Evolutionary conservation across 1,140 invertebrate genomes (phyloP).

Genomic region (Caenorhabditis inopinata): DNA sequence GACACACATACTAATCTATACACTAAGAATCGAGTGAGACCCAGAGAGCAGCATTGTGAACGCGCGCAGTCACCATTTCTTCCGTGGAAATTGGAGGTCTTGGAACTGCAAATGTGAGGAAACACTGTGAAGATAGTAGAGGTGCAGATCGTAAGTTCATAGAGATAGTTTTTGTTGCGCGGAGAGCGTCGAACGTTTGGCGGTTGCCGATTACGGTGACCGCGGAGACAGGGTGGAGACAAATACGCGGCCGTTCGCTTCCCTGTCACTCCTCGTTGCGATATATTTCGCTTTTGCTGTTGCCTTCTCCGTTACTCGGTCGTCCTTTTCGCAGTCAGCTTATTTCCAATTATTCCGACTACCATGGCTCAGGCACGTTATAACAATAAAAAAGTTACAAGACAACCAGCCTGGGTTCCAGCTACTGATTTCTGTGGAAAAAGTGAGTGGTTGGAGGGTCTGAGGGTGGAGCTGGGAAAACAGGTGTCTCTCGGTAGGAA

Average conservation of each 20-base stretch:
- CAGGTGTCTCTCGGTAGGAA: constrained; percentile 8
- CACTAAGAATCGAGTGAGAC: constrained; percentile 5
- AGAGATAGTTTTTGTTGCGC: constrained; percentile 30
- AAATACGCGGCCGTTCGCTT: constrained; percentile 28
- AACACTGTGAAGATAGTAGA: background rate
- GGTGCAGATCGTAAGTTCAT: background rate
- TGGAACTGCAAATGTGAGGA: background rate
- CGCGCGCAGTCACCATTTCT: background rate
- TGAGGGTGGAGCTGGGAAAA: constrained; percentile 14
- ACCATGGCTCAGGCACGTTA: constrained; percentile 14
- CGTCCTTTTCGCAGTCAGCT: background rate
- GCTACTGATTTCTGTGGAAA: constrained; percentile 9
- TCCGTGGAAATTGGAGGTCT: constrained; percentile 10
- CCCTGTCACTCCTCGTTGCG: constrained; percentile 15
- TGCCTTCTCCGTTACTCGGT: background rate
- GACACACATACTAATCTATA: background rate
- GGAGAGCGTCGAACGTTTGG: constrained; percentile 2
- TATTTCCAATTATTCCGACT: background rate
- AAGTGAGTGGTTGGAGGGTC: background rate
- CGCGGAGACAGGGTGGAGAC: constrained; percentile 30
- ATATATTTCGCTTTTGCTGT: constrained; percentile 25
- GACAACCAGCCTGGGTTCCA: constrained; percentile 7
- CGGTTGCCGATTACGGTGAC: constrained; percentile 32
- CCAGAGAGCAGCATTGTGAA: background rate
- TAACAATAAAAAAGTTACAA: constrained; percentile 6